These are phyloP conservation scores for Ascidia mentula DNA, from an alignment of 23 tunicate species.

Conservation along the genomic window DNA sequence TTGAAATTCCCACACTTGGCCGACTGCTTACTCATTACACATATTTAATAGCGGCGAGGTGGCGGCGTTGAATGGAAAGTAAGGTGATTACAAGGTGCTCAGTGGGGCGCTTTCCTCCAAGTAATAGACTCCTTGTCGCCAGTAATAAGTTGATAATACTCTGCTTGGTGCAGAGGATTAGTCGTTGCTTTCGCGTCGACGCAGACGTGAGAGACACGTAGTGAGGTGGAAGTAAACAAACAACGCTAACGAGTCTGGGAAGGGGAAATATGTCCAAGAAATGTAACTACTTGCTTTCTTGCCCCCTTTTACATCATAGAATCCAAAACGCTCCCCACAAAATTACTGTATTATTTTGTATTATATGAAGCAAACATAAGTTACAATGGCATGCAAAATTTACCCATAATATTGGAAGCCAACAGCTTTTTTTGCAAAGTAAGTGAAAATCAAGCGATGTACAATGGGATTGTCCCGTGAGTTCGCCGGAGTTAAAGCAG, in stretches of 20 bases:
- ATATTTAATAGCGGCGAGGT: background rate
- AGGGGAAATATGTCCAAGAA: background rate
- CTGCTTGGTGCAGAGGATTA: background rate
- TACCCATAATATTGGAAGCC: background rate
- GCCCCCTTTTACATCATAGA: too few relatives aligned
- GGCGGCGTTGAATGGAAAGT: background rate
- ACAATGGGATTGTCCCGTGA: too few relatives aligned
- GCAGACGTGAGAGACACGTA: background rate
- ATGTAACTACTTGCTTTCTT: background rate
- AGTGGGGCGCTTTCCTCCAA: background rate
- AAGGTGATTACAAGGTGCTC: background rate
- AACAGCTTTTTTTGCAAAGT: background rate
- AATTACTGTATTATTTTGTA: too few relatives aligned
- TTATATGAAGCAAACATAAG: background rate
- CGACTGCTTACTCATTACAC: conserved; percentile 12
- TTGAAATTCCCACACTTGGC: too few relatives aligned
- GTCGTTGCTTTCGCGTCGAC: background rate
- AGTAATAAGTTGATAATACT: background rate
- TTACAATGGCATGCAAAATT: background rate
- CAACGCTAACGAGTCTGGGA: background rate
- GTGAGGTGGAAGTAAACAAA: background rate
- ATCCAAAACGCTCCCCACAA: too few relatives aligned
- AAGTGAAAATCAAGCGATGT: too few relatives aligned
- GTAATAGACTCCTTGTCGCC: background rate
- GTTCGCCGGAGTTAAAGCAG: too few relatives aligned